Percentiles rank a stretch among this genome's conserved stretches.
These are phyloP conservation scores for Steromphala cineraria DNA, from an alignment of 2,888 invertebrate species.

Conservation along the genomic window DNA sequence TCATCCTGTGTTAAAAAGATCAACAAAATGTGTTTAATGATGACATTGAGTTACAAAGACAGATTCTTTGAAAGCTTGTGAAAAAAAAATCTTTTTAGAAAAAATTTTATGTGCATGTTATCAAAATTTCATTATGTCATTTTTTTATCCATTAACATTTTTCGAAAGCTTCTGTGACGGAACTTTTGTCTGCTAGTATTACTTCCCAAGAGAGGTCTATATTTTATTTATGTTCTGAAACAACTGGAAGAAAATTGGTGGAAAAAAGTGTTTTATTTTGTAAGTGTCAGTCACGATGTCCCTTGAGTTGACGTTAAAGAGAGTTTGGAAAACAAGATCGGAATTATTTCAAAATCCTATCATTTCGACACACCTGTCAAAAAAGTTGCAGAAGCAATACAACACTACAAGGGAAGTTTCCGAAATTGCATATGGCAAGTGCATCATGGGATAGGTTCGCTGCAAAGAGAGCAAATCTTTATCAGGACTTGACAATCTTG, in stretches of 20 bases:
- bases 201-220: background rate
- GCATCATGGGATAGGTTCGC: background rate
- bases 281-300: background rate
- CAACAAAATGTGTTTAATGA: too few species aligned
- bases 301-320: background rate
- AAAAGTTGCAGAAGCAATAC: background rate
- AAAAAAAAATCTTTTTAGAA: too few species aligned
- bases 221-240: background rate
- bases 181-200: background rate
- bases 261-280: background rate
- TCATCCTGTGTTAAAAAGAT: too few species aligned
- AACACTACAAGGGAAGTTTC: background rate
- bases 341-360: slow-evolving; percentile 11
- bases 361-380: slow-evolving; percentile 2
- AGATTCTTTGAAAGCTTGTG: too few species aligned
- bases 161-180: background rate
- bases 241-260: background rate
- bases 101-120: background rate
- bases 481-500: background rate
- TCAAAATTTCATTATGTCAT: slow-evolving; percentile 8
- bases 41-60: too few species aligned
- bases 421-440: background rate
- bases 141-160: background rate
- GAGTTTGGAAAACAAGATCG: slow-evolving; percentile 4
- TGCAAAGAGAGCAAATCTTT: background rate